phyloP scores from a whole-genome alignment of 2,888 invertebrate genomes.

The Ichneumon xanthorius region DNA sequence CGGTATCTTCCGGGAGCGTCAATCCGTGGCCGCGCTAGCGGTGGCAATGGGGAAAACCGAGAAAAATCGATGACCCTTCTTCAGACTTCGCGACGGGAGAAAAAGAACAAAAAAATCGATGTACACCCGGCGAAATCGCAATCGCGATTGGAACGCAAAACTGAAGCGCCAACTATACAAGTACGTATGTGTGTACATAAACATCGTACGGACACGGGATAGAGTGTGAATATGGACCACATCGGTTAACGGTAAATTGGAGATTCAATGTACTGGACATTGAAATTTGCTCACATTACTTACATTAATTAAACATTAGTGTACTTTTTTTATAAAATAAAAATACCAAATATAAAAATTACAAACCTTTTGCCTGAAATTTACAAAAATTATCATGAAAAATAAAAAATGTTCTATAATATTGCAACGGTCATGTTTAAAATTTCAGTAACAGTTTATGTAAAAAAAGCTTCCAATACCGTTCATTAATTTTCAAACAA shows the following conservation, averaged over 20 bases:
- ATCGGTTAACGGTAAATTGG: neutral
- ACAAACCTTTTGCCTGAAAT: no score
- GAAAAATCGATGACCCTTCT: conserved; percentile 42
- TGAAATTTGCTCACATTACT: no score
- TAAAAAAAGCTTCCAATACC: no score
- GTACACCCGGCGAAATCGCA: conserved; percentile 3
- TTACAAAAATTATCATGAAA: no score
- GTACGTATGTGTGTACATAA: conserved; percentile 1
- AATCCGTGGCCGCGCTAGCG: conserved; percentile 11
- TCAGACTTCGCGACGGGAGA: neutral
- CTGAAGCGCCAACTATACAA: conserved; percentile 4
- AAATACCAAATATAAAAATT: no score
- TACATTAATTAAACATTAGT: no score
- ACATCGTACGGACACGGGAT: neutral
- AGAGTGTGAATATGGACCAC: neutral
- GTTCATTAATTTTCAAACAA: no score
- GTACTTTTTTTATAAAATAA: no score
- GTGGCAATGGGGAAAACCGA: neutral
- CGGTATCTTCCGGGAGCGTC: conserved; percentile 35
- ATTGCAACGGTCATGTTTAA: no score
- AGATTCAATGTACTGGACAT: no score
- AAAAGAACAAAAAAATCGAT: neutral
- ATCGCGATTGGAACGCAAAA: conserved; percentile 26
- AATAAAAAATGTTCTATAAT: no score
- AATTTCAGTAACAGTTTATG: no score